A percentile compares a stretch with the other conserved stretches of the same genome.
phyloP scores from a whole-genome alignment of 2,797 vertebrate genomes.

The Gouania willdenowi region DNA sequence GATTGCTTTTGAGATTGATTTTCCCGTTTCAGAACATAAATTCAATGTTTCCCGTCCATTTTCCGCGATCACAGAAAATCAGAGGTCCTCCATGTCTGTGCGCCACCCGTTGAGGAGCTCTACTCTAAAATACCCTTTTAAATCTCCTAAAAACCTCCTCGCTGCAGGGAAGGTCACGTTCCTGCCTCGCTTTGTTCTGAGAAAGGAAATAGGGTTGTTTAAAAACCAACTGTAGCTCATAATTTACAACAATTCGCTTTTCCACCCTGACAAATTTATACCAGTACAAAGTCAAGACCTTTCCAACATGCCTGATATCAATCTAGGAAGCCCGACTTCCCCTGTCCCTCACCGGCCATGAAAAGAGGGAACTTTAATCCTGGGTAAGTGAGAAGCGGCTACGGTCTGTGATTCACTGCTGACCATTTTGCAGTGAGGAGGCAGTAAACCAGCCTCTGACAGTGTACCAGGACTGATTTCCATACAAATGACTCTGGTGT shows the following conservation, averaged over 20 bases:
- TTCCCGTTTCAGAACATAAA: too few relatives aligned
- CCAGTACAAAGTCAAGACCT: constrained; percentile 57
- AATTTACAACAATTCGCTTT: constrained; percentile 50
- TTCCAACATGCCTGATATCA: constrained; percentile 44
- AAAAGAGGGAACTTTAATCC: constrained; percentile 60
- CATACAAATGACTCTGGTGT: constrained; percentile 51
- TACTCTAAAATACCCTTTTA: constrained; percentile 9
- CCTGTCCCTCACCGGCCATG: constrained; percentile 46
- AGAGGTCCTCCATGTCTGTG: too few relatives aligned
- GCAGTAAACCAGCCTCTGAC: constrained; percentile 53
- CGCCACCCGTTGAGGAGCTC: constrained; percentile 5
- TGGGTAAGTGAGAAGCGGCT: constrained; percentile 26
- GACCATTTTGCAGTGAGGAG: constrained; percentile 37
- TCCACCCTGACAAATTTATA: constrained; percentile 53
- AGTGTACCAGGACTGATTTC: constrained; percentile 45
- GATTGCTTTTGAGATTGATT: too few relatives aligned
- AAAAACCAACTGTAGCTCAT: constrained; percentile 35
- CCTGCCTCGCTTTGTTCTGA: constrained; percentile 43
- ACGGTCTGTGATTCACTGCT: constrained; percentile 57
- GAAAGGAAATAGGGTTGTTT: constrained; percentile 45
- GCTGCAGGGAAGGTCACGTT: constrained; percentile 15
- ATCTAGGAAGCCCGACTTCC: constrained; percentile 39
- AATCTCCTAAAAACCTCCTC: constrained; percentile 3
- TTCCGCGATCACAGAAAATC: too few relatives aligned
- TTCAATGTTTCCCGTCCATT: too few relatives aligned